Evolutionary conservation across 2,113 vertebrate genomes (phyloP).

Genomic region (Chaetops frenatus): DNA sequence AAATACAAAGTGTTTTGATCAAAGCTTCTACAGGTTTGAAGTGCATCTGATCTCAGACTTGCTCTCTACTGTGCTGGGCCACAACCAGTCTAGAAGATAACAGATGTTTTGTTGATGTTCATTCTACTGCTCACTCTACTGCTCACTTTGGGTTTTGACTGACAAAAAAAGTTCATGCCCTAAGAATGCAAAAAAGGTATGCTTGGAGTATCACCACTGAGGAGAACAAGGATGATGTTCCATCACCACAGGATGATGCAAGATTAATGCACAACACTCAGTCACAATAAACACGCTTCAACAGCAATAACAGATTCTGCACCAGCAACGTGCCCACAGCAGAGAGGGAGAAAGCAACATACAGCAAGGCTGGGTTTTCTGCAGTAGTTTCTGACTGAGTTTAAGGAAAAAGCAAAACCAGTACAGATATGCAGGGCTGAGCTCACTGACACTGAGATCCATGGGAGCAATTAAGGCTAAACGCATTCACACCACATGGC

Average conservation of each 20-base stretch:
- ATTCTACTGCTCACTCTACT: not conserved
- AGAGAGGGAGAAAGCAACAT: not conserved
- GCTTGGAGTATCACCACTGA: not conserved
- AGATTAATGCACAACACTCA: not conserved
- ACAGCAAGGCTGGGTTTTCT: not conserved
- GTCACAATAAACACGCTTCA: not conserved
- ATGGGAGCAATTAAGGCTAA: not conserved
- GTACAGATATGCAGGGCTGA: not conserved
- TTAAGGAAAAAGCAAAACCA: not conserved
- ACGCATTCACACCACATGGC: not conserved
- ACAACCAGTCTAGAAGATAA: not conserved
- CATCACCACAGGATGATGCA: not conserved
- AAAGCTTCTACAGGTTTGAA: conserved; percentile 5
- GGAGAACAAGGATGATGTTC: not conserved
- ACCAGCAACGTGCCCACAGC: not conserved
- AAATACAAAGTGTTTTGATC: conserved; percentile 14
- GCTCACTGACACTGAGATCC: not conserved
- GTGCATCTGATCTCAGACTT: not conserved
- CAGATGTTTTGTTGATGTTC: not conserved
- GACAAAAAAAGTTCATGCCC: not conserved
- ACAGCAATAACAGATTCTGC: not conserved
- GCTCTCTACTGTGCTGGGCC: not conserved
- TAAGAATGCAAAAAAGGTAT: not conserved
- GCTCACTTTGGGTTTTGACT: not conserved
- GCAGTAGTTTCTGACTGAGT: not conserved